Evolutionary conservation across 2,888 invertebrate genomes (phyloP).

Genomic region (Liodrosophila aerea): DNA sequence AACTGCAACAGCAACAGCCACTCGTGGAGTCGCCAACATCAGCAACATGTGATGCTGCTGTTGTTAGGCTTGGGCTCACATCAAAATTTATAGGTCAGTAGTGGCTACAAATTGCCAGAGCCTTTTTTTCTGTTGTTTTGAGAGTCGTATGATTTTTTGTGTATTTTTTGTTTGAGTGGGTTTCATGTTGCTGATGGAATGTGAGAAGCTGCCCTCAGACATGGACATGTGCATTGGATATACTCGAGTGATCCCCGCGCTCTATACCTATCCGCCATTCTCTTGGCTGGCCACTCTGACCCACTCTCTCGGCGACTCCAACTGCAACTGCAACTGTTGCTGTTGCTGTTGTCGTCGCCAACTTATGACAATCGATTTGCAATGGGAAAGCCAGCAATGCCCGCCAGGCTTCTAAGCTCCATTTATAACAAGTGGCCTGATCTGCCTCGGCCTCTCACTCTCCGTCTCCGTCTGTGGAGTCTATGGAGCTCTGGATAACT

Average conservation of each 20-base stretch:
- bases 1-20: slow-evolving; percentile 9
- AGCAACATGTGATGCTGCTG: slow-evolving; percentile 19
- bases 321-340: slow-evolving; percentile 27
- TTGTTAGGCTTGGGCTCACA: slow-evolving; percentile 52
- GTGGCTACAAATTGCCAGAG: slow-evolving; percentile 76
- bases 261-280: too few species aligned
- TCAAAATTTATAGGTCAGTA: slow-evolving; percentile 81
- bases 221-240: slow-evolving; percentile 48
- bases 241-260: neutral
- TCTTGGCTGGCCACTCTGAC: slow-evolving; percentile 37
- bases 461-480: too few species aligned
- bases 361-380: slow-evolving; percentile 80
- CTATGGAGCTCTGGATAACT: slow-evolving; percentile 34
- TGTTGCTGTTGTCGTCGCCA: slow-evolving; percentile 37
- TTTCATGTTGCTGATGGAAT: slow-evolving; percentile 37
- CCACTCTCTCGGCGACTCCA: slow-evolving; percentile 34
- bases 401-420: slow-evolving; percentile 62
- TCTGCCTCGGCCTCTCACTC: slow-evolving; percentile 27
- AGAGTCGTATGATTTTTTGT: neutral
- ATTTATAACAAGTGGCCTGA: slow-evolving; percentile 76
- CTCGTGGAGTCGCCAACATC: neutral
- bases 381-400: slow-evolving; percentile 71
- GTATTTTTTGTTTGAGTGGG: slow-evolving; percentile 26
- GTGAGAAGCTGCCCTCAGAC: slow-evolving; percentile 52
- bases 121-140: slow-evolving; percentile 1